Evolutionary conservation across 1,140 invertebrate genomes (phyloP), one percentile per base, ranked within the genome.

Genomic region (Stratiolaelaps scimitus): DNA sequence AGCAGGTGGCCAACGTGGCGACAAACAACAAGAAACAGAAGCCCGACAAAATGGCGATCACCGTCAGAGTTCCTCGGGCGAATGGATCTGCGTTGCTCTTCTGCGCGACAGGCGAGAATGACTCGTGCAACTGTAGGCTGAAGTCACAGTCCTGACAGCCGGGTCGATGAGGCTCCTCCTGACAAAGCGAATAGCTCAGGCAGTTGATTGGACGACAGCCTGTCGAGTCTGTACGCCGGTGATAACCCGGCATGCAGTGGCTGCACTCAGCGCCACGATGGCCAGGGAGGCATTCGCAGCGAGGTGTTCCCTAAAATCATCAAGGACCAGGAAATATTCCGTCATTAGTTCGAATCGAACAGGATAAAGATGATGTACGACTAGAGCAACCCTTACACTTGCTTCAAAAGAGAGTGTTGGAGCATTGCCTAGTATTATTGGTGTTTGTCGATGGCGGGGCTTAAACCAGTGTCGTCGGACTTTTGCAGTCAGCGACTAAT

Each of bases 61-160:
- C 53, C 23, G 53, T 60, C 53, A 60, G 23, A 19, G 53, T 60
- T 19, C 53, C 53, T 26, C 23, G 53, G 15, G 53, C 53, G 53
- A 60, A 60, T 2, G 53, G 34, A 60, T 60, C 53, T 17, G 53
- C 13, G 53, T 26, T 29, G 53, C 53, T 60, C 26, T 60, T 60
- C 53, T 60, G 53, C 2, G 53, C 53, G 13, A 60, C 53, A 15
- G 53, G 53, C 15, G 26, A 60, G 53, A 60, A 60, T 17, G 53
- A 60, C 53, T 60, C 53, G 53, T 60, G 53, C 6, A 60, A 29
- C 26, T 34, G 26, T 10, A 40, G 5, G 53, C 53, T 20, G 43
- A 69, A 68, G 20, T 67, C 30, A 40, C 69, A 70, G 30, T 68
- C 68, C 45, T 68, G 66, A 34, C 69, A 70, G 5, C 69, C 68